Percentiles rank a stretch among this genome's conserved stretches.
phyloP scores from a whole-genome alignment of 2,797 vertebrate genomes.

The Coccyzus lansbergi region DNA sequence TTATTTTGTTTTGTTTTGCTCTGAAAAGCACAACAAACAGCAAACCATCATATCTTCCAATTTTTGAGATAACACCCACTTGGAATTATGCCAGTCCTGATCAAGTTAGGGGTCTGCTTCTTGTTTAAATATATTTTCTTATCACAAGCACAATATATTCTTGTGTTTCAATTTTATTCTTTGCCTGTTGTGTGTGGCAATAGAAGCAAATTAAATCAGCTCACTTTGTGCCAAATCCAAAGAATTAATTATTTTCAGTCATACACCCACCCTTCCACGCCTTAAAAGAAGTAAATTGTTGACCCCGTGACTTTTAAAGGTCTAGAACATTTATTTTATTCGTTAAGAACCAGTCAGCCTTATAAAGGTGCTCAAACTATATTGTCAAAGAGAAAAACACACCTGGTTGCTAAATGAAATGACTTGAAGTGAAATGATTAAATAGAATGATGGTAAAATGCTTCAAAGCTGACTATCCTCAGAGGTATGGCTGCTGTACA shows the following conservation, averaged over 20 bases:
- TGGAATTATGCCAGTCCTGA: background rate
- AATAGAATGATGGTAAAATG: background rate
- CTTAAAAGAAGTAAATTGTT: background rate
- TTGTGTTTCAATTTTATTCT: background rate
- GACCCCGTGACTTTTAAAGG: background rate
- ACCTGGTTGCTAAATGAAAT: conserved; percentile 15
- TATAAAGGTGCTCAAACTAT: background rate
- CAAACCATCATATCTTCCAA: background rate
- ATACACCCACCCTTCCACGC: background rate
- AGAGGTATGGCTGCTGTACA: background rate
- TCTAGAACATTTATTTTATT: background rate
- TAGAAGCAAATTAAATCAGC: conserved; percentile 44
- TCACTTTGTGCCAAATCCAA: conserved; percentile 13
- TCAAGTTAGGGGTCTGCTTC: background rate
- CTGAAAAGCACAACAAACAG: background rate
- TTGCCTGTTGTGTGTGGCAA: background rate
- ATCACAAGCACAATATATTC: background rate
- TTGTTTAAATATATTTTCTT: conserved; percentile 24
- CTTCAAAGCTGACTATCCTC: background rate
- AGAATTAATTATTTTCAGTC: conserved; percentile 25
- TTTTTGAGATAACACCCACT: background rate
- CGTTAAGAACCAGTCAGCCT: conserved; percentile 13
- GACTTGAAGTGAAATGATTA: conserved; percentile 57
- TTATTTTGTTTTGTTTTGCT: background rate
- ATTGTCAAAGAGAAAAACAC: background rate